Percentiles rank a stretch among this genome's conserved stretches.
Conservation (phyloP, 1,140 invertebrate species). For the Ctenoplectra terminalis region DNA sequence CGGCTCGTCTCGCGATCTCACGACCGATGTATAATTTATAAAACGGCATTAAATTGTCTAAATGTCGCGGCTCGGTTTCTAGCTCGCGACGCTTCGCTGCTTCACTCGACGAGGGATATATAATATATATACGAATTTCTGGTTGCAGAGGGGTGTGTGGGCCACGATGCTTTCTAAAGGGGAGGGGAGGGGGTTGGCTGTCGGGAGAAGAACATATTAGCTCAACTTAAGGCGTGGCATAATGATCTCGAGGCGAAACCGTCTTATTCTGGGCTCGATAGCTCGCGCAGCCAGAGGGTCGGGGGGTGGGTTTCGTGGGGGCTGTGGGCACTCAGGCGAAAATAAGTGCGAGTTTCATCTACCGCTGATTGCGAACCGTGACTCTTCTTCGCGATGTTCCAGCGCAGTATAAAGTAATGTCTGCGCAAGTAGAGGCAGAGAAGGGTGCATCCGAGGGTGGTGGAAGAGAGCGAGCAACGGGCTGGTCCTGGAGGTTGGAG, state of each 20-base stretch:
- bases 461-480: conserved; percentile 29
- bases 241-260: conserved; percentile 79
- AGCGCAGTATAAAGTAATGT: conserved; percentile 67
- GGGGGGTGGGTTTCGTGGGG: conserved; percentile 37
- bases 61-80: conserved; percentile 66
- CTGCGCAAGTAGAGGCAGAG: conserved; percentile 45
- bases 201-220: conserved; percentile 78
- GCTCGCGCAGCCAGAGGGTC: neutral
- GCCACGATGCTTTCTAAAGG: too few relatives aligned
- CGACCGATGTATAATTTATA: conserved; percentile 78
- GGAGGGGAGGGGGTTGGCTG: conserved; percentile 3
- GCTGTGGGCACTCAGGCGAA: conserved; percentile 75
- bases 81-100: conserved; percentile 58
- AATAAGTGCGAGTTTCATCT: conserved; percentile 80
- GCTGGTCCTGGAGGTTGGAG: neutral
- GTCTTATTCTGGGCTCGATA: conserved; percentile 69
- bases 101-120: conserved; percentile 37
- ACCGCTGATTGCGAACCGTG: conserved; percentile 78
- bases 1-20: conserved; percentile 67
- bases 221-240: conserved; percentile 82
- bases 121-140: neutral
- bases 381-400: conserved; percentile 65
- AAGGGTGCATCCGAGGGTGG: conserved; percentile 28
- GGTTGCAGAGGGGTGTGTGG: too few relatives aligned
- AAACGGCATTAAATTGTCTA: conserved; percentile 81